Evolutionary conservation across 2,888 invertebrate species (phyloP).

Genomic region (Melanotus villosus): DNA sequence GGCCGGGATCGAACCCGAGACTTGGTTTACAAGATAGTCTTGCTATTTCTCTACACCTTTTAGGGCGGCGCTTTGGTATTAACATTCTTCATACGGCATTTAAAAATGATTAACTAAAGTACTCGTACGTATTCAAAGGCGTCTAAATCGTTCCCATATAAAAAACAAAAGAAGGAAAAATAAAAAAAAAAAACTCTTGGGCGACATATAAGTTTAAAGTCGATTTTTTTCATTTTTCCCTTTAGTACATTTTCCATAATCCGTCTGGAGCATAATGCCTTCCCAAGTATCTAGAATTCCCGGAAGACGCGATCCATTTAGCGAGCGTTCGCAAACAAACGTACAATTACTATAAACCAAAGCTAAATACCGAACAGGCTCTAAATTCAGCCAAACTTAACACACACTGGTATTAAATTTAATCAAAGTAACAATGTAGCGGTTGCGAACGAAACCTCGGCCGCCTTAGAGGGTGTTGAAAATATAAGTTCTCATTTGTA

Average conservation of each 20-base stretch:
- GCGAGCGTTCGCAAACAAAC: conserved; percentile 47
- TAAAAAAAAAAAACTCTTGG: too few species aligned
- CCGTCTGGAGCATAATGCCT: conserved; percentile 27
- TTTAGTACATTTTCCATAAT: conserved; percentile 27
- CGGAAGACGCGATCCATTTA: conserved; percentile 47
- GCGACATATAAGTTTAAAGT: too few species aligned
- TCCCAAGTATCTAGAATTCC: conserved; percentile 41
- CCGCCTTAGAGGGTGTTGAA: conserved; percentile 61
- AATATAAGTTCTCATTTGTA: conserved; percentile 68
- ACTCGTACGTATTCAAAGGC: too few species aligned
- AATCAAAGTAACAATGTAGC: conserved; percentile 67
- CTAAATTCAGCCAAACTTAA: conserved; percentile 49
- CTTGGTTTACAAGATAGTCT: too few species aligned
- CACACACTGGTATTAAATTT: conserved; percentile 62
- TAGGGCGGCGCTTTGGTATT: too few species aligned
- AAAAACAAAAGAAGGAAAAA: too few species aligned
- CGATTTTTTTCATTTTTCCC: not conserved
- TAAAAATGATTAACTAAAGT: too few species aligned
- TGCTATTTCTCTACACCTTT: too few species aligned
- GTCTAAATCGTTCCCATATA: too few species aligned
- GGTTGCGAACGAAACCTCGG: conserved; percentile 54
- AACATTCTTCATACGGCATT: too few species aligned
- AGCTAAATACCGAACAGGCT: conserved; percentile 50
- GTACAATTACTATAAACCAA: conserved; percentile 49
- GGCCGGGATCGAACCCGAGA: too few species aligned